Percentiles rank a stretch among this genome's conserved stretches.
Evolutionary conservation across 30 jellyfish, hydroid and myxozoan species (phyloP).

Genomic region (Chrysaora quinquecirrha): DNA sequence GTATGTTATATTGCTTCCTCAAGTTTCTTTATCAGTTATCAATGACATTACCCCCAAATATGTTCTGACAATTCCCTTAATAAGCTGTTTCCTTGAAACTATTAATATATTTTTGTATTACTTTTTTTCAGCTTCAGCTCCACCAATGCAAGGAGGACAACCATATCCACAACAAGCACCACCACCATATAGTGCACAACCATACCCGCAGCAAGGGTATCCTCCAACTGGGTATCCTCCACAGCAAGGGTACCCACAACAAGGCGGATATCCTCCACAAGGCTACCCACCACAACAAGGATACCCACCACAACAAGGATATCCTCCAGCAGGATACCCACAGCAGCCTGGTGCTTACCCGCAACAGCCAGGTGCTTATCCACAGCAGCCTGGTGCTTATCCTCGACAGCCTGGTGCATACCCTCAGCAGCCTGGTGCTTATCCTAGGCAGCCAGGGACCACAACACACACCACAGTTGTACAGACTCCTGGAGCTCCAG

Average conservation of each 20-base stretch:
- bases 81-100: too few relatives aligned
- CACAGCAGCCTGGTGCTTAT: slow-evolving; percentile 31
- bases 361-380: slow-evolving; percentile 40
- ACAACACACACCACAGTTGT: slow-evolving; percentile 67
- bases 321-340: slow-evolving; percentile 59
- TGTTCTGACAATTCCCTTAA: too few relatives aligned
- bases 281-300: slow-evolving; percentile 57
- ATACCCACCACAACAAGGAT: slow-evolving; percentile 33
- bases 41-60: too few relatives aligned
- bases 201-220: slow-evolving; percentile 45
- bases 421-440: slow-evolving; percentile 63
- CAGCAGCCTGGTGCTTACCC: slow-evolving; percentile 23
- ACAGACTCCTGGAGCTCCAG: slow-evolving; percentile 49
- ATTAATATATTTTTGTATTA: too few relatives aligned
- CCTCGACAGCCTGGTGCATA: slow-evolving; percentile 54
- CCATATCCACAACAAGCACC: slow-evolving; percentile 61
- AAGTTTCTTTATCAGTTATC: too few relatives aligned
- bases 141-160: slow-evolving; percentile 41
- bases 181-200: slow-evolving; percentile 38
- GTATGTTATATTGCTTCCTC: too few relatives aligned
- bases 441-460: slow-evolving; percentile 58
- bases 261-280: slow-evolving; percentile 39
- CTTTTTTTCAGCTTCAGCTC: slow-evolving; percentile 45
- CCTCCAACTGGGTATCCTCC: slow-evolving; percentile 66
- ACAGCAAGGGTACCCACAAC: slow-evolving; percentile 36